A percentile compares a stretch with the other conserved stretches of the same genome.
Evolutionary conservation across 2,888 invertebrate genomes (phyloP).

Genomic region (Acrobasis consociella): DNA sequence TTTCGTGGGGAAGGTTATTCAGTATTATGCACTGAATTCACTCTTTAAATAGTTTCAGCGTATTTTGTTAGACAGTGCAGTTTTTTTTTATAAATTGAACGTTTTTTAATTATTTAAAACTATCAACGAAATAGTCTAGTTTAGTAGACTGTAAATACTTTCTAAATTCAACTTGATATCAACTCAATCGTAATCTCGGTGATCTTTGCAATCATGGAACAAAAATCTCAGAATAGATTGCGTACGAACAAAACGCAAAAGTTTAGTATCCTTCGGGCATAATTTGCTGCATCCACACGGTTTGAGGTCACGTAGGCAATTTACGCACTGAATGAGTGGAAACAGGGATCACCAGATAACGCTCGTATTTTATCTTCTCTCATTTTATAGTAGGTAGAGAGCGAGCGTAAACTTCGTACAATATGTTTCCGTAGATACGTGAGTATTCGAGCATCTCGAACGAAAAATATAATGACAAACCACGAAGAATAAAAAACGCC

Average conservation of each 20-base stretch:
- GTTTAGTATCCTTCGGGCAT: not conserved
- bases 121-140: too few species aligned
- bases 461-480: too few species aligned
- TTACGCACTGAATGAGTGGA: constrained; percentile 23
- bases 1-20: too few species aligned
- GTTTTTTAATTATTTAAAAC: too few species aligned
- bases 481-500: too few species aligned
- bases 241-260: not conserved
- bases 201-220: not conserved
- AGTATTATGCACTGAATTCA: too few species aligned
- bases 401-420: not conserved
- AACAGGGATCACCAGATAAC: constrained; percentile 13
- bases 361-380: constrained; percentile 9
- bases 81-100: too few species aligned
- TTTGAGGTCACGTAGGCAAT: constrained; percentile 24
- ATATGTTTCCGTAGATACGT: not conserved
- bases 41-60: too few species aligned
- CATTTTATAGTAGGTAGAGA: constrained; percentile 7
- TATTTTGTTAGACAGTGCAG: too few species aligned
- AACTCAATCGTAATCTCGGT: too few species aligned
- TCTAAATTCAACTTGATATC: too few species aligned
- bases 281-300: constrained; percentile 13
- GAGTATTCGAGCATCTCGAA: not conserved
- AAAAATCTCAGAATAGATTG: not conserved
- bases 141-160: too few species aligned